These are phyloP conservation scores for Myotis yumanensis DNA, from an alignment of 2,113 vertebrate species.

Conservation along the genomic window DNA sequence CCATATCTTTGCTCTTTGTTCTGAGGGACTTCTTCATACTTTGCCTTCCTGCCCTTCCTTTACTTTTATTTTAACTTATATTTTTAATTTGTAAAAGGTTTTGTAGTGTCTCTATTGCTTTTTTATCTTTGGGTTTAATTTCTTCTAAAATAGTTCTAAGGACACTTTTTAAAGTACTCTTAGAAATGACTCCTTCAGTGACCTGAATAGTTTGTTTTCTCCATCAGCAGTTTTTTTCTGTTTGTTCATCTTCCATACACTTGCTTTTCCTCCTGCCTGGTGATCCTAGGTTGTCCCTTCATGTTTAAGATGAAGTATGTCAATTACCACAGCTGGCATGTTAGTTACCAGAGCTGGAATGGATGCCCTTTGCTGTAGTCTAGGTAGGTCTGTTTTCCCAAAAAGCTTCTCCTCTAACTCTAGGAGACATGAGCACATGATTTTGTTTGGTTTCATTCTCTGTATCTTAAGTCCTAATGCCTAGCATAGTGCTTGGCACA, in stretches of 20 bases:
- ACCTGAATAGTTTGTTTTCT: background rate
- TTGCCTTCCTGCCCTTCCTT: background rate
- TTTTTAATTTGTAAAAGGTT: background rate
- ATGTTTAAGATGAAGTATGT: background rate
- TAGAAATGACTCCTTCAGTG: background rate
- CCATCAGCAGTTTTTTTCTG: background rate
- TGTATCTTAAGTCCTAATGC: background rate
- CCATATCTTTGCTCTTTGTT: background rate
- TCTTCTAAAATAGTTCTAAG: slow-evolving; percentile 24
- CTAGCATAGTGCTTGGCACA: background rate
- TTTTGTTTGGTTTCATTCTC: background rate
- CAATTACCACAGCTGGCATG: background rate
- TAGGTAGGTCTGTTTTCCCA: background rate
- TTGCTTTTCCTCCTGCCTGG: background rate
- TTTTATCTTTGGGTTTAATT: background rate
- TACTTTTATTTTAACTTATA: background rate
- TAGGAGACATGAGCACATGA: background rate
- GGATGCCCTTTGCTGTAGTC: background rate
- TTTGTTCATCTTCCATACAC: background rate
- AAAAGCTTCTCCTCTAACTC: background rate
- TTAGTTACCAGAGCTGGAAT: background rate
- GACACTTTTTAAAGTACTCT: background rate
- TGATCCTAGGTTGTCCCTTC: background rate
- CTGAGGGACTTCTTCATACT: background rate
- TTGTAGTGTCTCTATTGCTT: background rate